These are phyloP conservation scores for Rhincodon typus DNA, from an alignment of 2,797 vertebrate genomes.

Conservation along the genomic window DNA sequence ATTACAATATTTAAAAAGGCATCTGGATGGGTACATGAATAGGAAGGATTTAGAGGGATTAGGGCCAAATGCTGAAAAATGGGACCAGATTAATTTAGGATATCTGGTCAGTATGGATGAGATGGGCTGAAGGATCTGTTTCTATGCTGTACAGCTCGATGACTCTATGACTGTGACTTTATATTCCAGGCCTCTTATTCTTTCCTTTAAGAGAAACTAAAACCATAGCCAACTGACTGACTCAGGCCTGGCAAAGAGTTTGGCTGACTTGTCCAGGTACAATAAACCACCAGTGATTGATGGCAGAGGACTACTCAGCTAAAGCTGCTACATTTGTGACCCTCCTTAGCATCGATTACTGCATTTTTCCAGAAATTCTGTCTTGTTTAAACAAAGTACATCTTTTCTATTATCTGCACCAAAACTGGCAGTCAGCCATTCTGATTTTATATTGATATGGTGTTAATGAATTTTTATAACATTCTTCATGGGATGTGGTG, in stretches of 20 bases:
- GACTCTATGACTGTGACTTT: too few relatives aligned
- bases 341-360: not conserved
- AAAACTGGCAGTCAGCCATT: not conserved
- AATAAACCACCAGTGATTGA: conserved; percentile 19
- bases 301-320: not conserved
- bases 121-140: too few relatives aligned
- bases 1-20: too few relatives aligned
- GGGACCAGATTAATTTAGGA: too few relatives aligned
- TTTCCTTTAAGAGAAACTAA: not conserved
- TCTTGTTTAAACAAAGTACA: too few relatives aligned
- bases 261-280: not conserved
- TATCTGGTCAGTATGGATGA: too few relatives aligned
- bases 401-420: not conserved
- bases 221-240: not conserved
- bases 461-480: not conserved
- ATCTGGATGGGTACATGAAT: too few relatives aligned
- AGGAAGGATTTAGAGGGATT: too few relatives aligned
- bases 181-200: not conserved
- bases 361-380: not conserved
- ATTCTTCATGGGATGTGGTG: too few relatives aligned
- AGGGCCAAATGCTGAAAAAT: too few relatives aligned
- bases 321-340: not conserved
- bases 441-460: not conserved
- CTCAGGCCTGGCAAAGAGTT: not conserved
- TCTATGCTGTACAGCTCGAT: too few relatives aligned